Evolutionary conservation across 1,140 invertebrate species (phyloP).

Genomic region (Drosophila rhopaloa): DNA sequence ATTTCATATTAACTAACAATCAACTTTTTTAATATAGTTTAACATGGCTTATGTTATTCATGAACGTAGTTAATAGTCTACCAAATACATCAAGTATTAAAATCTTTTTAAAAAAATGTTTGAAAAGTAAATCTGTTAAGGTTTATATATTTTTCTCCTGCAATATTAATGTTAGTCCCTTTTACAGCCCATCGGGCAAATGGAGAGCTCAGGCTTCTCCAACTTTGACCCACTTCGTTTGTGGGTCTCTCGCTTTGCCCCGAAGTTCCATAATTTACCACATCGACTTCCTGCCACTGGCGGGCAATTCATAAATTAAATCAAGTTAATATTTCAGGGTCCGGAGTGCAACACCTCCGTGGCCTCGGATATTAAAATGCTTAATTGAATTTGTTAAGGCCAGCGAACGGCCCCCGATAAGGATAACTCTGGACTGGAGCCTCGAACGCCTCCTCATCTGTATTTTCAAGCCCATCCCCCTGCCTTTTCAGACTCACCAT

Average conservation of each 20-base stretch:
- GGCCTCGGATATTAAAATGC: slow-evolving; percentile 78
- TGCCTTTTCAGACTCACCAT: slow-evolving; percentile 41
- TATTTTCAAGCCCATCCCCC: not conserved
- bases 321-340: slow-evolving; percentile 84
- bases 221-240: slow-evolving; percentile 47
- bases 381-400: slow-evolving; percentile 83
- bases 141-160: not conserved
- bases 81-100: no score
- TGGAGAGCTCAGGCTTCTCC: slow-evolving; percentile 4
- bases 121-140: not conserved
- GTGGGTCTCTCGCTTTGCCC: not conserved
- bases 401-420: slow-evolving; percentile 48
- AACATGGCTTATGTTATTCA: no score
- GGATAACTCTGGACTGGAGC: slow-evolving; percentile 32
- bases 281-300: slow-evolving; percentile 55
- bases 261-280: slow-evolving; percentile 31
- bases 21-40: no score
- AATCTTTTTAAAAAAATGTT: no score
- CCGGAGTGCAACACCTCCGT: slow-evolving; percentile 72
- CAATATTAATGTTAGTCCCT: not conserved
- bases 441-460: slow-evolving; percentile 20
- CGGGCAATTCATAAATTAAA: slow-evolving; percentile 80
- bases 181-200: not conserved
- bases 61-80: no score
- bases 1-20: no score